Conservation (phyloP, 2,797 vertebrate genomes). For the Rhinella marina region DNA sequence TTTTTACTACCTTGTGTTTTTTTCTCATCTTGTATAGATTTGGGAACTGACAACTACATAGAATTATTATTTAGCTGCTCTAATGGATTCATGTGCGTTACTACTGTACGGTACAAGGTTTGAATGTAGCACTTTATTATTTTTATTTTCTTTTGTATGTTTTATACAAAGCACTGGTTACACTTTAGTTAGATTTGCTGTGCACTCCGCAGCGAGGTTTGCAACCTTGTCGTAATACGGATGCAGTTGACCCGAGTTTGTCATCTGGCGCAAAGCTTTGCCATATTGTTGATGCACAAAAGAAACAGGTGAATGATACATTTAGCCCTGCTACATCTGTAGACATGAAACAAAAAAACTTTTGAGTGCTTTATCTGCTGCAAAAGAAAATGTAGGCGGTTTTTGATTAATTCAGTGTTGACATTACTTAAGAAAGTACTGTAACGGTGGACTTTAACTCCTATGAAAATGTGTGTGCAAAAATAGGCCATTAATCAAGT, state of each 20-base stretch:
- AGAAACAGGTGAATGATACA: neutral
- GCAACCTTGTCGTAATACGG: conserved; percentile 4
- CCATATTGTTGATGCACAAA: neutral
- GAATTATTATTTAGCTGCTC: conserved; percentile 74
- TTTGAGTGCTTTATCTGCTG: conserved; percentile 11
- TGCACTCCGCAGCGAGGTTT: conserved; percentile 62
- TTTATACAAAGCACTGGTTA: conserved; percentile 77
- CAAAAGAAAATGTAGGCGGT: neutral
- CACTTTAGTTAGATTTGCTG: conserved; percentile 74
- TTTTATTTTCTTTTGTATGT: conserved; percentile 76
- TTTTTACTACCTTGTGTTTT: conserved; percentile 44
- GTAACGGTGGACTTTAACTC: neutral
- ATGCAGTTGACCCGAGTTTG: neutral
- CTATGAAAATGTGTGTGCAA: neutral
- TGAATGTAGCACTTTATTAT: conserved; percentile 81
- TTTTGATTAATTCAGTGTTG: neutral
- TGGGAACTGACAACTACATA: conserved; percentile 68
- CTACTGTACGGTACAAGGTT: conserved; percentile 79
- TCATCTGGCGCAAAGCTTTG: neutral
- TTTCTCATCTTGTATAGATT: conserved; percentile 34
- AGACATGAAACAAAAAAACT: conserved; percentile 8
- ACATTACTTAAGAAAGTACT: neutral
- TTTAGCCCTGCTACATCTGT: conserved; percentile 5
- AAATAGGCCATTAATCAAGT: neutral
- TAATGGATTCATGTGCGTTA: conserved; percentile 78